Evolutionary conservation across 2,888 invertebrate genomes (phyloP), one percentile per base, ranked within the genome.

Genomic region (Desoria tigrina): DNA sequence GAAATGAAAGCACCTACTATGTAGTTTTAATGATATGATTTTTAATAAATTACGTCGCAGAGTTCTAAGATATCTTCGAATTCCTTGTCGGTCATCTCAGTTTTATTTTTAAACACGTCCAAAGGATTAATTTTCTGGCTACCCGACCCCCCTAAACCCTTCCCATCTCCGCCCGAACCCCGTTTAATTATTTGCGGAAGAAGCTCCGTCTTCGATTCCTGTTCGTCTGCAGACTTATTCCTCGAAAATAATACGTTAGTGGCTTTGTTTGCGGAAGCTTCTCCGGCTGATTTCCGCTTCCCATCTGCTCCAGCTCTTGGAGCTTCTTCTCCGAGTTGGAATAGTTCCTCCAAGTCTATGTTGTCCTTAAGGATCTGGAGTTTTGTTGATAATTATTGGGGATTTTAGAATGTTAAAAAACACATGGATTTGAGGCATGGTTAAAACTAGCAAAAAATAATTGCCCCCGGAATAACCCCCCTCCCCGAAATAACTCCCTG

Each of bases 1-100:
- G n/a, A n/a, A n/a, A n/a, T n/a, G n/a, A n/a, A n/a, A n/a, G n/a
- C n/a, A n/a, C n/a, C n/a, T n/a, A n/a, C n/a, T n/a, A n/a, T n/a
- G n/a, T n/a, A n/a, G n/a, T n/a, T n/a, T n/a, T 32, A 28, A 42
- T 24, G 18, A 42, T 11, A 32, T 18, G 24, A 49, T 49, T 11
- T 21, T 11, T 7, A 49, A 14, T 32, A 4, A 49, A 4, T 42
- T 26, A 56, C 71, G 51, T 71, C 59, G 56, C 74, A 74, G n/a
- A 74, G 66, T 4, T 61, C 57, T 37, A 74, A 42, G 26, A 74
- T 68, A 14, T 65, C 63, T 23, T 74, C 69, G 65, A 73, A 70
- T 26, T 74, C 70, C 18, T 73, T 68, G 16, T 71, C 71, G 1
- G 64, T 64, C 23, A 72, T 65, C 9, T 61, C 39, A 3, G 56